Percentiles rank a stretch among this genome's conserved stretches.
Conservation (phyloP, 2,888 invertebrate genomes). For the Gastrophysa polygoni region DNA sequence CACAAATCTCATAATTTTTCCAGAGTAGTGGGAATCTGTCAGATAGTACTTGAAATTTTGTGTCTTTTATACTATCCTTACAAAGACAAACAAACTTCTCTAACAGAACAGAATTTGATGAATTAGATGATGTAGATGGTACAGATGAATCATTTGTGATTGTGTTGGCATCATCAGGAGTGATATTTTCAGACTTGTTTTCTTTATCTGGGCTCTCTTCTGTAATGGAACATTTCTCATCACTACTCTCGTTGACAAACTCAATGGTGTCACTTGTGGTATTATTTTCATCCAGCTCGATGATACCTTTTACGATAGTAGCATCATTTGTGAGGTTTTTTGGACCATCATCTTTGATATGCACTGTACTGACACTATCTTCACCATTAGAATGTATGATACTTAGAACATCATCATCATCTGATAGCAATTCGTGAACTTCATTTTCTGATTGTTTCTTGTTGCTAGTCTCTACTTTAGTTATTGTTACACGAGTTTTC, state of each 20-base stretch:
- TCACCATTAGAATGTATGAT: slow-evolving; percentile 17
- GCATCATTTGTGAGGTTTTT: background rate
- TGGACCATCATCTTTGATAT: slow-evolving; percentile 15
- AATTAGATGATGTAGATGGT: slow-evolving; percentile 11
- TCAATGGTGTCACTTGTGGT: slow-evolving; percentile 13
- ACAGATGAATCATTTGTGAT: slow-evolving; percentile 11
- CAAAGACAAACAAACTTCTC: slow-evolving; percentile 33
- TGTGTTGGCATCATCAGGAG: background rate
- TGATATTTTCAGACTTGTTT: slow-evolving; percentile 25
- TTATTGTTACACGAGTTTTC: slow-evolving; percentile 13
- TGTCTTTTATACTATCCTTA: slow-evolving; percentile 19
- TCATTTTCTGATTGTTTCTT: background rate
- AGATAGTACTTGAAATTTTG: slow-evolving; percentile 15
- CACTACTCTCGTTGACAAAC: slow-evolving; percentile 27
- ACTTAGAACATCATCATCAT: slow-evolving; percentile 25
- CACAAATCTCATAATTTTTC: slow-evolving; percentile 37
- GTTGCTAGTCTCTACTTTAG: slow-evolving; percentile 6
- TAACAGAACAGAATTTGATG: slow-evolving; percentile 16
- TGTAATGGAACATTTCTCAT: slow-evolving; percentile 18
- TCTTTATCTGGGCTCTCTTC: slow-evolving; percentile 15
- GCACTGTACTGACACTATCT: slow-evolving; percentile 22
- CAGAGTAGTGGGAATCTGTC: slow-evolving; percentile 34
- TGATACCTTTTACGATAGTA: background rate
- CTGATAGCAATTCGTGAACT: slow-evolving; percentile 21
- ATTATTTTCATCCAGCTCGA: background rate